Conservation (phyloP, 2,113 vertebrate genomes). For the Petroica traversi region DNA sequence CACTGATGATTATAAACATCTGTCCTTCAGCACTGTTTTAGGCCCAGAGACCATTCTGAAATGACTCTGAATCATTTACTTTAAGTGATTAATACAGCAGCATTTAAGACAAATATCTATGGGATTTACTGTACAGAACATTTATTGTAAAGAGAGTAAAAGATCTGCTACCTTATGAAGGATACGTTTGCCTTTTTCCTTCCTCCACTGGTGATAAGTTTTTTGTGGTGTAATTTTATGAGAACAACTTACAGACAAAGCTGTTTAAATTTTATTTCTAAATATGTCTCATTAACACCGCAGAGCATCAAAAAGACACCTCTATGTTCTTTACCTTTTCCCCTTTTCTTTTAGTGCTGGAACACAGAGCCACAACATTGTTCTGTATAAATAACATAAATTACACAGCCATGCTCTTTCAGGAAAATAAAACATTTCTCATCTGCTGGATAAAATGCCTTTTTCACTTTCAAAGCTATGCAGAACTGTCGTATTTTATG, state of each 20-base stretch:
- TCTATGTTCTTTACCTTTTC: neutral
- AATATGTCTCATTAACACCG: neutral
- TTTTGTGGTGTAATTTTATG: neutral
- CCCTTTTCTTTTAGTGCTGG: neutral
- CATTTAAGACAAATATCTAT: neutral
- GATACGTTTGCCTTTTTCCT: neutral
- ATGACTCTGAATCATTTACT: neutral
- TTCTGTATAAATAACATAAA: slow-evolving; percentile 53
- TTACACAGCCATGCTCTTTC: neutral
- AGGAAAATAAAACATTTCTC: slow-evolving; percentile 49
- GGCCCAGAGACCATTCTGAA: neutral
- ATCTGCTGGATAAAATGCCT: slow-evolving; percentile 21
- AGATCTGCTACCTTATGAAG: slow-evolving; percentile 14
- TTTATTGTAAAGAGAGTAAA: neutral
- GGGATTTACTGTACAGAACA: neutral
- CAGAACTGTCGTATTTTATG: slow-evolving; percentile 18
- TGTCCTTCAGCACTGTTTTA: neutral
- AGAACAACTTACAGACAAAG: neutral
- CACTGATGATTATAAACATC: neutral
- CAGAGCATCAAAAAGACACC: neutral
- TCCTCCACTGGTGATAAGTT: neutral
- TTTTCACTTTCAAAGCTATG: slow-evolving; percentile 23
- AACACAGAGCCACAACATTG: neutral
- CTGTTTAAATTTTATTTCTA: neutral
- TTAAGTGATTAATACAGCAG: neutral